Percentiles rank a stretch among this genome's conserved stretches.
phyloP scores from a whole-genome alignment of 2,888 invertebrate genomes.

The Tanytarsus gracilentus region DNA sequence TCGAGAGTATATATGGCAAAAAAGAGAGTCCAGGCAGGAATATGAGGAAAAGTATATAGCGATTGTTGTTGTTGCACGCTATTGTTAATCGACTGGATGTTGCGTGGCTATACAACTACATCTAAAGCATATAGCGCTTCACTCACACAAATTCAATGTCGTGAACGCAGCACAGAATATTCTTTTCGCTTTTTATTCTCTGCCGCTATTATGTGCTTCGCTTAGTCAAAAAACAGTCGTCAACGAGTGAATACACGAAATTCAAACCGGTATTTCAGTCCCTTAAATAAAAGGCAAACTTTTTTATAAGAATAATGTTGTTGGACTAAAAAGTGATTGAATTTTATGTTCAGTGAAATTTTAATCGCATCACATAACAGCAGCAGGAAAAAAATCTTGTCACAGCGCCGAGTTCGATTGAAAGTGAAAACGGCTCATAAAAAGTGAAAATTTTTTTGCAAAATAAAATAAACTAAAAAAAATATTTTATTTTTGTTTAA shows the following conservation, averaged over 20 bases:
- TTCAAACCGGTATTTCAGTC: slow-evolving; percentile 14
- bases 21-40: too few species aligned
- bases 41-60: too few species aligned
- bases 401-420: background rate
- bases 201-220: slow-evolving; percentile 19
- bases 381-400: background rate
- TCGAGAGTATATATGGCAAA: too few species aligned
- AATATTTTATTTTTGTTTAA: background rate
- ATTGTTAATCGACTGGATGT: background rate
- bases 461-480: background rate
- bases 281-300: slow-evolving; percentile 2
- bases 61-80: slow-evolving; percentile 1
- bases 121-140: too few species aligned
- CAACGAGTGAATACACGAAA: slow-evolving; percentile 26
- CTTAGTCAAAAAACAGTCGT: slow-evolving; percentile 26
- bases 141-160: too few species aligned
- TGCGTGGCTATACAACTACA: background rate
- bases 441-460: background rate
- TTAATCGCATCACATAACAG: background rate
- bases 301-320: background rate
- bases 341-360: background rate
- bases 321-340: background rate
- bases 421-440: slow-evolving; percentile 1
- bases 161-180: background rate
- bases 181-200: slow-evolving; percentile 20